A percentile compares a stretch with the other conserved stretches of the same genome.
These are phyloP conservation scores for Heliconius congener DNA, from an alignment of 1,140 invertebrate genomes.

Conservation along the genomic window DNA sequence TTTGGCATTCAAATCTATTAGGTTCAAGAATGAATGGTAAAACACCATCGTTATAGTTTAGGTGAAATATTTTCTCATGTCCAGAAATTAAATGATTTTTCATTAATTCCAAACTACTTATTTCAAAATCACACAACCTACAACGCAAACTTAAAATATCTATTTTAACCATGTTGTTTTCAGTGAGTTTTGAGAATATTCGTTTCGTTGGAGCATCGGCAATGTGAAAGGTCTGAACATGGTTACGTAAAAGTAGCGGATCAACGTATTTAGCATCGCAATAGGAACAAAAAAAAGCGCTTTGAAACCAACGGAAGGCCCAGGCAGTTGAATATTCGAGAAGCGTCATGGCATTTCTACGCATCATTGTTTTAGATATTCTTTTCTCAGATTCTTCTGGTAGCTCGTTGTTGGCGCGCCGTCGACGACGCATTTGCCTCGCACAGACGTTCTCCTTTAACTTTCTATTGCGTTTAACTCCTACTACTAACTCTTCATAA, in stretches of 20 bases:
- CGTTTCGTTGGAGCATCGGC: slow-evolving; percentile 52
- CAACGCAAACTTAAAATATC: slow-evolving; percentile 65
- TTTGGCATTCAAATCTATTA: slow-evolving; percentile 59
- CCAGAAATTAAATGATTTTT: slow-evolving; percentile 56
- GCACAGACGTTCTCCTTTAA: slow-evolving; percentile 69
- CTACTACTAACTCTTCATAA: slow-evolving; percentile 44
- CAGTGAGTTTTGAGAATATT: slow-evolving; percentile 71
- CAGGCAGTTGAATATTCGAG: slow-evolving; percentile 71
- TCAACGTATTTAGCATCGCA: slow-evolving; percentile 66
- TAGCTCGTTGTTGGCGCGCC: slow-evolving; percentile 67
- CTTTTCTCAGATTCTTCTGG: slow-evolving; percentile 68
- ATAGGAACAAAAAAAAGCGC: slow-evolving; percentile 69
- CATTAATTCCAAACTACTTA: slow-evolving; percentile 53
- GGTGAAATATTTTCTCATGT: slow-evolving; percentile 53
- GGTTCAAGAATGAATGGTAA: slow-evolving; percentile 66
- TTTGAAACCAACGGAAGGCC: slow-evolving; percentile 70
- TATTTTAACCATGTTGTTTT: slow-evolving; percentile 78
- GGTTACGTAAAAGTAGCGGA: slow-evolving; percentile 49
- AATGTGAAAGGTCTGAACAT: slow-evolving; percentile 55
- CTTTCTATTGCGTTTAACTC: slow-evolving; percentile 59
- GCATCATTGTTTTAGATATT: slow-evolving; percentile 73
- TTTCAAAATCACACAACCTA: slow-evolving; percentile 60
- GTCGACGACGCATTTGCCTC: slow-evolving; percentile 66
- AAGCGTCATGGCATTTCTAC: slow-evolving; percentile 64
- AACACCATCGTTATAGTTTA: slow-evolving; percentile 64